Percentiles rank a stretch among this genome's conserved stretches.
phyloP scores from a whole-genome alignment of 2,888 invertebrate genomes.

The Coremacera marginata region DNA sequence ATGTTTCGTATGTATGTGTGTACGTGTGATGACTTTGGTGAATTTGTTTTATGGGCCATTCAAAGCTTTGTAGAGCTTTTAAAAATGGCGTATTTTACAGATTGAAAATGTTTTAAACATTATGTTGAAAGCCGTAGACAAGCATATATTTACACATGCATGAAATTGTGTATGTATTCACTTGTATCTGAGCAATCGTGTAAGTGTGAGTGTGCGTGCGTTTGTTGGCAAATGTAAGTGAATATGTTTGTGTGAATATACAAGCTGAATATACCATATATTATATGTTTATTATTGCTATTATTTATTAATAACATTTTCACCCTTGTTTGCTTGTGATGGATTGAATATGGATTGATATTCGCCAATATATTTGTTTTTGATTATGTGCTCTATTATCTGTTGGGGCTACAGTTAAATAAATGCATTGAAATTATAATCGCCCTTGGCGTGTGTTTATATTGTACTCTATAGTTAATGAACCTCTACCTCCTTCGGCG shows the following conservation, averaged over 20 bases:
- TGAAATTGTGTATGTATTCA: conserved; percentile 4
- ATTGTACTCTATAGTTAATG: neutral
- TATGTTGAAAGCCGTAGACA: conserved; percentile 36
- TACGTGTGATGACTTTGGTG: conserved; percentile 4
- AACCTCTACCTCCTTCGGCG: neutral
- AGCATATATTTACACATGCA: conserved; percentile 23
- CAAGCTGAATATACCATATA: neutral
- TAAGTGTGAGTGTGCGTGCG: conserved; percentile 19
- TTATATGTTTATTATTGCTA: neutral
- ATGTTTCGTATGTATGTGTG: conserved; percentile 10
- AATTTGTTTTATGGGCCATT: conserved; percentile 38
- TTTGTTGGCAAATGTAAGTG: neutral
- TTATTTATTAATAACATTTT: conserved; percentile 12
- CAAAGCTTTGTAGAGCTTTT: conserved; percentile 32
- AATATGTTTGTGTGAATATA: neutral
- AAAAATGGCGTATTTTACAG: conserved; percentile 40
- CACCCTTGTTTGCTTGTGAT: conserved; percentile 4
- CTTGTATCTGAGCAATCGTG: neutral
- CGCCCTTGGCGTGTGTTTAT: neutral
- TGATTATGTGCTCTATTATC: conserved; percentile 12
- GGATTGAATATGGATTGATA: neutral
- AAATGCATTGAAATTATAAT: neutral
- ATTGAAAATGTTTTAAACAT: conserved; percentile 39
- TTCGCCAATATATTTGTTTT: conserved; percentile 20
- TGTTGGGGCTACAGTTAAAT: neutral